Conservation (phyloP, 2,113 vertebrate species). For the Megaceryle torquata region DNA sequence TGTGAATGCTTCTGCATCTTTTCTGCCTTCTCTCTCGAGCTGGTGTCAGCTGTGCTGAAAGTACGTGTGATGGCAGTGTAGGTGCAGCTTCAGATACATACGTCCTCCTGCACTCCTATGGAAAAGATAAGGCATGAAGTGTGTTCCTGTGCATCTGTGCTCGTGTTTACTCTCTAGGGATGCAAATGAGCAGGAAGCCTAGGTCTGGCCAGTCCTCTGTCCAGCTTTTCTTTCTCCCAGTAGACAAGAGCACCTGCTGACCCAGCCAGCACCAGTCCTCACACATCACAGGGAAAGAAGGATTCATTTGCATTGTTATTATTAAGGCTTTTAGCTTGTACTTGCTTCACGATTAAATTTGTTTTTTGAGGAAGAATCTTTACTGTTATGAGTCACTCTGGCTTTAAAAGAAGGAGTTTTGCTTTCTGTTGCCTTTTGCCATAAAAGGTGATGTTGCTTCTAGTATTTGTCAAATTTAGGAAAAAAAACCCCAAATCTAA, state of each 20-base stretch:
- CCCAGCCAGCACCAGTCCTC: not conserved
- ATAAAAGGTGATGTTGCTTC: constrained; percentile 55
- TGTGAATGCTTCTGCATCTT: not conserved
- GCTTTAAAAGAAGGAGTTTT: constrained; percentile 40
- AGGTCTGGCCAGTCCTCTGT: not conserved
- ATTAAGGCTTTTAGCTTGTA: not conserved
- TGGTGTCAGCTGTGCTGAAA: not conserved
- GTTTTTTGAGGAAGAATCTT: constrained; percentile 27
- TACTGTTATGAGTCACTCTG: constrained; percentile 42
- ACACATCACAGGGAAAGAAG: not conserved
- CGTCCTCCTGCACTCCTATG: not conserved
- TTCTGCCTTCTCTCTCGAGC: not conserved
- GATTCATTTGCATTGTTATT: not conserved
- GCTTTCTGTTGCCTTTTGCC: constrained; percentile 43
- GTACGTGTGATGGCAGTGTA: not conserved
- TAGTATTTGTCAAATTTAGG: constrained; percentile 3
- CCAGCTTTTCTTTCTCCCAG: not conserved
- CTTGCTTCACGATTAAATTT: not conserved
- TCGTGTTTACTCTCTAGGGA: not conserved
- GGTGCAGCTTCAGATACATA: not conserved
- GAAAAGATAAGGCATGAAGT: not conserved
- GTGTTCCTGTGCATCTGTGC: not conserved
- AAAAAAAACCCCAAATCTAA: not conserved
- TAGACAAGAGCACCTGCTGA: not conserved
- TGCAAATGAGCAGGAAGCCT: not conserved